Percentiles rank a stretch among this genome's conserved stretches.
phyloP scores from a whole-genome alignment of 2,888 invertebrate species.

The Actias luna region DNA sequence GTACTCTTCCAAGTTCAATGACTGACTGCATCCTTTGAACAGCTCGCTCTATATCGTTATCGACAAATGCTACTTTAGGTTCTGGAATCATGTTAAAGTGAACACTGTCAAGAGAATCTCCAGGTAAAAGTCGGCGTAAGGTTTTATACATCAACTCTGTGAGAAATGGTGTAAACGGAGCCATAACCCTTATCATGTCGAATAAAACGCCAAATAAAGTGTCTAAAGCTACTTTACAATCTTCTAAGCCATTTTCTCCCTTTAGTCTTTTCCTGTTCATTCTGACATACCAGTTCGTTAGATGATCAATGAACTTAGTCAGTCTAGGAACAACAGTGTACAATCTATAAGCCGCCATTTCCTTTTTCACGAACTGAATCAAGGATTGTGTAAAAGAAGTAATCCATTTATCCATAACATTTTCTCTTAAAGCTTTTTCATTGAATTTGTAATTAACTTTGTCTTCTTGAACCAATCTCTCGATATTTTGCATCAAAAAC shows the following conservation, averaged over 20 bases:
- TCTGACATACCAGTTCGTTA: conserved; percentile 99
- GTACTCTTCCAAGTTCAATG: conserved; percentile 95
- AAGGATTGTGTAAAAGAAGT: conserved; percentile 97
- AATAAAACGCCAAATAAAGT: conserved; percentile 94
- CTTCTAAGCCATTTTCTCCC: conserved; percentile 91
- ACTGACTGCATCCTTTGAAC: conserved; percentile 97
- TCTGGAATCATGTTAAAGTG: conserved; percentile 96
- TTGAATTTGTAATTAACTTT: conserved; percentile 79
- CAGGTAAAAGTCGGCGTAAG: conserved; percentile 85
- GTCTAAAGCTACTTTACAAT: conserved; percentile 92
- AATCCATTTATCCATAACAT: conserved; percentile 99
- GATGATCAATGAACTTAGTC: conserved; percentile 97
- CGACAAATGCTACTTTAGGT: conserved; percentile 86
- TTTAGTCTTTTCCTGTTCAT: conserved; percentile 97
- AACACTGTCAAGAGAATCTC: conserved; percentile 86
- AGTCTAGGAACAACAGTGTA: conserved; percentile 97
- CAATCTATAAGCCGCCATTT: conserved; percentile 96
- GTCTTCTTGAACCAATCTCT: conserved; percentile 88
- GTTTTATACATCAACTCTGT: conserved; percentile 97
- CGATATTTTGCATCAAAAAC: conserved; percentile 96
- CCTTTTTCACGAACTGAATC: conserved; percentile 91
- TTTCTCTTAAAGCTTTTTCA: conserved; percentile 79
- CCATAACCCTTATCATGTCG: conserved; percentile 95
- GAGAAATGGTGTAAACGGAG: conserved; percentile 98
- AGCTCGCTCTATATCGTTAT: conserved; percentile 92